These are phyloP conservation scores for Dicyrtomina minuta DNA, from an alignment of 2,888 invertebrate genomes.

Conservation along the genomic window DNA sequence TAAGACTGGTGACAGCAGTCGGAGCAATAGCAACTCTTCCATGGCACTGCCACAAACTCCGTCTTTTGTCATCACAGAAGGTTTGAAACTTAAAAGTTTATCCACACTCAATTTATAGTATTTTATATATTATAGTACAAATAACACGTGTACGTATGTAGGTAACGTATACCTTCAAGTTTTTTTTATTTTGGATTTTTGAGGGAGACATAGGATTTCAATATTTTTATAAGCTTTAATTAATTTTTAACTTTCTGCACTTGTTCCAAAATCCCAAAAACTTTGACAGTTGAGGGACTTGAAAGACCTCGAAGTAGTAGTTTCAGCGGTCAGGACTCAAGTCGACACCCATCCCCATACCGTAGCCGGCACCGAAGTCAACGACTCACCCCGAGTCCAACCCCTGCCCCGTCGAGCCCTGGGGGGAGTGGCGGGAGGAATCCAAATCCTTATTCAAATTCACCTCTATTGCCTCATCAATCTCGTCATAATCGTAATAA, in stretches of 20 bases:
- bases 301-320: conserved; percentile 28
- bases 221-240: too few relatives aligned
- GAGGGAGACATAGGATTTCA: too few relatives aligned
- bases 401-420: conserved; percentile 16
- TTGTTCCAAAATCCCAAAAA: too few relatives aligned
- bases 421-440: neutral
- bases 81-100: conserved; percentile 3
- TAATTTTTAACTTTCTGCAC: too few relatives aligned
- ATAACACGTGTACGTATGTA: neutral
- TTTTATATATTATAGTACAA: neutral
- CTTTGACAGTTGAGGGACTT: conserved; percentile 14
- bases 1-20: neutral
- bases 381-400: conserved; percentile 12
- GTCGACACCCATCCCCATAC: conserved; percentile 16
- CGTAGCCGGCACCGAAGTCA: too few relatives aligned
- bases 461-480: neutral
- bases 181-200: neutral
- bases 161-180: neutral
- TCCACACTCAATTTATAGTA: neutral
- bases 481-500: too few relatives aligned
- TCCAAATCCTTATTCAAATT: too few relatives aligned
- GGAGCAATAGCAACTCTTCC: conserved; percentile 25
- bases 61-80: conserved; percentile 25
- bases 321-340: conserved; percentile 21
- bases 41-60: conserved; percentile 25